Evolutionary conservation across 2,888 invertebrate genomes (phyloP).

Genomic region (Cynaeus angustus): DNA sequence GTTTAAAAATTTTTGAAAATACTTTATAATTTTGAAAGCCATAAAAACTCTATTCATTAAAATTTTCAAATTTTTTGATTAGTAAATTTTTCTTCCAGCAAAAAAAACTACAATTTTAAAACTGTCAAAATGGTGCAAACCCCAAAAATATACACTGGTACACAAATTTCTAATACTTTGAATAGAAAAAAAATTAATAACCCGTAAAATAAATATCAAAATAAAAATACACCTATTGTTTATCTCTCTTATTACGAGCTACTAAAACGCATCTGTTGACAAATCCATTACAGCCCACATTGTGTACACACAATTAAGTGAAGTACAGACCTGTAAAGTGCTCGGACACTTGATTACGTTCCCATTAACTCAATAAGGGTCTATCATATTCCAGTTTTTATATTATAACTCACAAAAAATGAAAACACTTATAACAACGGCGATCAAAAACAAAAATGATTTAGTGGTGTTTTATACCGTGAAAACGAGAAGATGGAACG

Average conservation of each 20-base stretch:
- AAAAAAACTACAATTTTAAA: too few relatives aligned
- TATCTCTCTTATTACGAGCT: background rate
- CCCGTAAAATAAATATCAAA: background rate
- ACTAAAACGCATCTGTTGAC: background rate
- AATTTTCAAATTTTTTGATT: too few relatives aligned
- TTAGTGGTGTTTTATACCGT: conserved; percentile 5
- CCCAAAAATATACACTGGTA: too few relatives aligned
- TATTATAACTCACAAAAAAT: conserved; percentile 12
- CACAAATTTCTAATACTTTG: too few relatives aligned
- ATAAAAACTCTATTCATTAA: too few relatives aligned
- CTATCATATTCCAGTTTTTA: conserved; percentile 8
- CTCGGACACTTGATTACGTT: conserved; percentile 6
- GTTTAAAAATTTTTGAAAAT: too few relatives aligned
- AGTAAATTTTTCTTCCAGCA: too few relatives aligned
- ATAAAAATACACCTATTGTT: too few relatives aligned
- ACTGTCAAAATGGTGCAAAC: too few relatives aligned
- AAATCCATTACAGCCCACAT: background rate
- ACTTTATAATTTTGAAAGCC: too few relatives aligned
- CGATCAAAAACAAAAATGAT: background rate
- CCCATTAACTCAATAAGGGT: conserved; percentile 18
- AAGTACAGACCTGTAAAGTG: conserved; percentile 14
- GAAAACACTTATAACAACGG: conserved; percentile 4
- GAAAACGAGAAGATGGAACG: conserved; percentile 6
- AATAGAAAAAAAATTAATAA: too few relatives aligned
- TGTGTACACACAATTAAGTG: conserved; percentile 16